These are phyloP conservation scores for Chironomus striatipennis DNA, from an alignment of 1,140 invertebrate species.

Conservation along the genomic window DNA sequence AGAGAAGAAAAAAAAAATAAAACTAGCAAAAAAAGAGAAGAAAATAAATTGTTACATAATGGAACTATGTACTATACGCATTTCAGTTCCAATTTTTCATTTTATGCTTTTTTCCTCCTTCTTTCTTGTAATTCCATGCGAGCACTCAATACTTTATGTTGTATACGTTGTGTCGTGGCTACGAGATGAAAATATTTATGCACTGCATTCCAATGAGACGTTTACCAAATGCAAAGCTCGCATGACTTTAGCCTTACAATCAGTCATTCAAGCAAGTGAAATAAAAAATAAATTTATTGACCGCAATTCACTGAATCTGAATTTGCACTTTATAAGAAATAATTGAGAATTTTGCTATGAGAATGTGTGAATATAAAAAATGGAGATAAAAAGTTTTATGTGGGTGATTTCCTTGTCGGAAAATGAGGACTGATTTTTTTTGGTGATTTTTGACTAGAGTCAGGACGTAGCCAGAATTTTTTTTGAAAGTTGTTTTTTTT, in stretches of 20 bases:
- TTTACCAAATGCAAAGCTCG: neutral
- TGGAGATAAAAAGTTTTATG: neutral
- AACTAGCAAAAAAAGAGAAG: too few relatives aligned
- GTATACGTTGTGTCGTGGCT: neutral
- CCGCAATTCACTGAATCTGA: conserved; percentile 17
- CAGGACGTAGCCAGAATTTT: neutral
- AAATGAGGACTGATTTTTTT: neutral
- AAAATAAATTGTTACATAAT: too few relatives aligned
- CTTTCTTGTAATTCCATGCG: neutral
- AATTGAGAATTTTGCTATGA: neutral
- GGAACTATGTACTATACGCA: neutral
- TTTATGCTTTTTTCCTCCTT: too few relatives aligned
- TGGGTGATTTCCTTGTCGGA: neutral
- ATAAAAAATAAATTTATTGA: neutral
- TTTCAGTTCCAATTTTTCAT: conserved; percentile 9
- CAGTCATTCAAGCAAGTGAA: neutral
- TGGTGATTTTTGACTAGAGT: neutral
- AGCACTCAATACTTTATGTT: neutral
- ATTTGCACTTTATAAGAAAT: conserved; percentile 11
- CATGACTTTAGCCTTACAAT: neutral
- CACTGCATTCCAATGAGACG: conserved; percentile 2
- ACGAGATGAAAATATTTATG: neutral
- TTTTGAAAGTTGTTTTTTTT: too few relatives aligned
- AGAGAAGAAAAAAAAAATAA: too few relatives aligned
- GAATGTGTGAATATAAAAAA: neutral